phyloP scores from a whole-genome alignment of 1,140 invertebrate genomes.

The Leptopilina clavipes region DNA sequence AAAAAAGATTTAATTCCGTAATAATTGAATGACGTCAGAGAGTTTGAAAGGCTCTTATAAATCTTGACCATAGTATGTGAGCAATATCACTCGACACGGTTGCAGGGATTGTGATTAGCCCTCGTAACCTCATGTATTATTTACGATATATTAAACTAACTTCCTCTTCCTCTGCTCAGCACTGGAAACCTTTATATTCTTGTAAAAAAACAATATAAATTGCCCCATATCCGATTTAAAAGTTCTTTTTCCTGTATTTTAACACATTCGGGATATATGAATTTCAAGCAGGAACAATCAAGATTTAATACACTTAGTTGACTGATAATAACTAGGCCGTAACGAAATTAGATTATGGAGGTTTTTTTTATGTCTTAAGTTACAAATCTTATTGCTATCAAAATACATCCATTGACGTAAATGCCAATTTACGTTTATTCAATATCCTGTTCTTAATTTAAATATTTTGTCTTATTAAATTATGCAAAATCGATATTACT shows the following conservation, averaged over 20 bases:
- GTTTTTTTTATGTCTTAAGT: slow-evolving; percentile 10
- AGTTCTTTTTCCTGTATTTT: background rate
- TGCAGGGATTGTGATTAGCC: slow-evolving; percentile 14
- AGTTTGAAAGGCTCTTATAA: background rate
- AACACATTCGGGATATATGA: background rate
- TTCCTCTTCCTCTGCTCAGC: slow-evolving; percentile 14
- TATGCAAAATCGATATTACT: too few relatives aligned
- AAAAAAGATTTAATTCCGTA: background rate
- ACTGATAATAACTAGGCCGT: slow-evolving; percentile 23
- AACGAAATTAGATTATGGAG: slow-evolving; percentile 5
- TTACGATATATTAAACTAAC: slow-evolving; percentile 20
- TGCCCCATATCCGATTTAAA: background rate
- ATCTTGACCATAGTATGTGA: slow-evolving; percentile 11
- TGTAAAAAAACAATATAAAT: background rate
- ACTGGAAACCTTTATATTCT: slow-evolving; percentile 13
- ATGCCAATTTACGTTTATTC: background rate
- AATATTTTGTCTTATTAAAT: too few relatives aligned
- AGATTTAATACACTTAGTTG: background rate
- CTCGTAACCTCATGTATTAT: slow-evolving; percentile 15
- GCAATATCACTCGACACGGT: slow-evolving; percentile 11
- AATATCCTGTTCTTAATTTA: background rate
- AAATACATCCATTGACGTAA: slow-evolving; percentile 12
- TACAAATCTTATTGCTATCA: slow-evolving; percentile 10
- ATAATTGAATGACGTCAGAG: background rate
- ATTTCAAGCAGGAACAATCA: slow-evolving; percentile 18